Base-by-base conservation (phyloP, 1,140 invertebrate species). In the Tetranychus urticae region DNA sequence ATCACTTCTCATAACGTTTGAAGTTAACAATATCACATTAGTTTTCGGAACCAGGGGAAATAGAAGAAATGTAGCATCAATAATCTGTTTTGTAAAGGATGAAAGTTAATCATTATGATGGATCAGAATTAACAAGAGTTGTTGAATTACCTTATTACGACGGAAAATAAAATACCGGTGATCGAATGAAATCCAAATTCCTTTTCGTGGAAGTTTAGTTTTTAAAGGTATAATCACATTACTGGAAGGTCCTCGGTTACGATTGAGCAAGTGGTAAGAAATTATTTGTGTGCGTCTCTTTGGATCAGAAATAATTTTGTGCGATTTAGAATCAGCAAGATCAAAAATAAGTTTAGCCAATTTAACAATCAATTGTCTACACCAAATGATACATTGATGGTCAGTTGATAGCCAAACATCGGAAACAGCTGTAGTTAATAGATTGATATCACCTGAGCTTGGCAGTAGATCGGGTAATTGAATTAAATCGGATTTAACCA, bases 331-430 rank as follows among this genome's bases (percentile, higher is more conserved):
- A 23, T 61, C 45, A 36, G 59, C 31, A 0, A 64, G 33, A 56
- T 64, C 63, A 39, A 64, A 64, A 37, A 64, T 14, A 3, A 64
- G 54, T 39, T 46, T 23, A 46, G 46, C 58, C 7, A 64, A 48
- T 57, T 64, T 64, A 4, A 62, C n/a, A 7, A 64, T 55, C 33
- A 64, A 55, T 42, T 64, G 63, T 23, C 60, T 37, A 48, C 63
- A 64, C 63, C 63, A 64, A 47, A 64, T 61, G 36, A 64, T 64
- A 36, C 63, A 64, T 14, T 58, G 36, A 42, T 64, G 63, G 52
- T 64, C 63, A 33, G 61, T 56, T 23, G 60, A 59, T 10, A 58
- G 31, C 63, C 63, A 64, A 31, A 64, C 63, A 55, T 64, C 63
- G 23, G 50, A n/a, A 39, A 64, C 59, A 8, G 61, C 35, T 14